Percentiles rank a stretch among this genome's conserved stretches.
Conservation (phyloP, 2,888 invertebrate species). For the Punctoribates punctum region DNA sequence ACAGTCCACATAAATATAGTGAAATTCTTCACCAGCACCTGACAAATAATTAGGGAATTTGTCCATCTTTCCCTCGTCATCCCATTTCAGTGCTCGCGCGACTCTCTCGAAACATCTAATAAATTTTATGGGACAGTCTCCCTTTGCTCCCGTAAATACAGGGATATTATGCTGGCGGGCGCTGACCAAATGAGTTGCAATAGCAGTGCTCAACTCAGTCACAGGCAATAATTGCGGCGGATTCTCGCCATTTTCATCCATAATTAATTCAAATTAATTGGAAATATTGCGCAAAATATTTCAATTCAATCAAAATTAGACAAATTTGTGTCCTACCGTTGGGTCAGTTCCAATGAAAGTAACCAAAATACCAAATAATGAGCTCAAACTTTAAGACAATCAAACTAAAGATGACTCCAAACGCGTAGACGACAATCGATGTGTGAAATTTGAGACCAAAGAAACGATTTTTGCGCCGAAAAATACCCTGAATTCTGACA, state of each 20-base stretch:
- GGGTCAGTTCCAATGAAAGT: too few relatives aligned
- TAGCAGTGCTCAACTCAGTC: background rate
- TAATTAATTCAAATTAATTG: background rate
- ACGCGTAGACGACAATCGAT: background rate
- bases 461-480: background rate
- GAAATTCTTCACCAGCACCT: constrained; percentile 7
- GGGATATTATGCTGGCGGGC: background rate
- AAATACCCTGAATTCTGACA: background rate
- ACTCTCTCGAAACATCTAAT: constrained; percentile 13
- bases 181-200: background rate
- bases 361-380: too few relatives aligned
- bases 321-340: too few relatives aligned
- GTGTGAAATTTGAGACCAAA: background rate
- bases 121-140: constrained; percentile 3
- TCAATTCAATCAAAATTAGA: background rate
- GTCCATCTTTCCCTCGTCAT: background rate
- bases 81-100: constrained; percentile 21
- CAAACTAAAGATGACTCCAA: background rate
- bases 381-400: too few relatives aligned
- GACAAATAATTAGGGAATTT: constrained; percentile 19
- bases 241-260: background rate
- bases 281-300: background rate
- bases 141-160: background rate
- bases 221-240: background rate
- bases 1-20: constrained; percentile 29